phyloP scores from a whole-genome alignment of 2,797 vertebrate genomes.

The Halcyon leucocephala region DNA sequence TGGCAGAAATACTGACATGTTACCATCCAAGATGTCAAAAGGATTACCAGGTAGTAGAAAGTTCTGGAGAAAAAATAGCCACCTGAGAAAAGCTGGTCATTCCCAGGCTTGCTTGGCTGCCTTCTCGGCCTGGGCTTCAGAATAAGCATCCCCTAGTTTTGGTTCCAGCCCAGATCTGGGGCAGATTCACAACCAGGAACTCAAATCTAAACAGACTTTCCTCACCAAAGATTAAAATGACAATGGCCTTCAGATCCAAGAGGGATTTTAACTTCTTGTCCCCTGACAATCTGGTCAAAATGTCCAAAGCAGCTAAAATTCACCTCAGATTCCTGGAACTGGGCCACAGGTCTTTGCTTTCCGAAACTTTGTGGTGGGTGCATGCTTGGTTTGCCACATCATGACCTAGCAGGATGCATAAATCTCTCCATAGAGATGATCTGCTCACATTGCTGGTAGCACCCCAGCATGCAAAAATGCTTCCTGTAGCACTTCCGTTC shows the following conservation, averaged over 20 bases:
- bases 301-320: neutral
- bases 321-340: neutral
- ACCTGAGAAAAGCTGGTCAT: neutral
- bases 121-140: neutral
- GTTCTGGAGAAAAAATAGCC: neutral
- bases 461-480: neutral
- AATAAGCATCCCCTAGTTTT: neutral
- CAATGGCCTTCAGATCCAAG: neutral
- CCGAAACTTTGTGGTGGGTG: neutral
- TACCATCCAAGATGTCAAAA: neutral
- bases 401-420: neutral
- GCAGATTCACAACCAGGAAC: neutral
- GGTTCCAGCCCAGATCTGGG: neutral
- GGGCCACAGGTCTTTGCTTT: neutral
- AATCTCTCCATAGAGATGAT: neutral
- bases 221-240: neutral
- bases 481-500: neutral
- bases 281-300: neutral
- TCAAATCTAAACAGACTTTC: neutral
- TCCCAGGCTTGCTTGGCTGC: neutral
- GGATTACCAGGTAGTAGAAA: neutral
- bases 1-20: neutral
- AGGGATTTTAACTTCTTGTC: neutral
- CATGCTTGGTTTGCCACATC: neutral
- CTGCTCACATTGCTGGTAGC: neutral